Evolutionary conservation across 2,888 invertebrate species (phyloP).

Genomic region (Tenodera sinensis): DNA sequence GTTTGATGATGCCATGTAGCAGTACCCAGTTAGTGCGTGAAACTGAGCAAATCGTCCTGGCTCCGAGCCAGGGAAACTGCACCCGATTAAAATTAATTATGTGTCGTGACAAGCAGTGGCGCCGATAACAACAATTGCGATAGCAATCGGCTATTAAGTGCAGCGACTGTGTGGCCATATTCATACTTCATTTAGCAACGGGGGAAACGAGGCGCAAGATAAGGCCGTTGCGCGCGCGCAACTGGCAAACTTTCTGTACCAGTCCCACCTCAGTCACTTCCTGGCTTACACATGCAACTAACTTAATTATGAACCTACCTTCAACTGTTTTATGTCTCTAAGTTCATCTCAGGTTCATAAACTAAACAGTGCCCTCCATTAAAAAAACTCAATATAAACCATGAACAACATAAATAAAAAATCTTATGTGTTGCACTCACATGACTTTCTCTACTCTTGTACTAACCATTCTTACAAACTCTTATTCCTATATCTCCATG

Average conservation of each 20-base stretch:
- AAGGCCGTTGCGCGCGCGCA: not conserved
- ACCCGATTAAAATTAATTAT: conserved; percentile 29
- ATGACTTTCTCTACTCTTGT: no score
- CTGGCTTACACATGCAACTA: no score
- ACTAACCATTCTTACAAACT: no score
- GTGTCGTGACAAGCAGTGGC: conserved; percentile 19
- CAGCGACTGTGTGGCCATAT: conserved; percentile 19
- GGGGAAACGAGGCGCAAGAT: conserved; percentile 8
- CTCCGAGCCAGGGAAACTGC: conserved; percentile 15
- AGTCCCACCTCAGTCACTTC: not conserved
- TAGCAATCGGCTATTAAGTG: conserved; percentile 26
- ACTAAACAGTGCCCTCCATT: no score
- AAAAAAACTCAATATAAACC: no score
- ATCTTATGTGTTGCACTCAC: no score
- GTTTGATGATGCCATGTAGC: not conserved
- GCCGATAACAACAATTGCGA: conserved; percentile 23
- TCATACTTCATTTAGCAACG: conserved; percentile 27
- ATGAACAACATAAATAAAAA: no score
- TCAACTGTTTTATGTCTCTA: no score
- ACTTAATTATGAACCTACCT: no score
- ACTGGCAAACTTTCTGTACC: not conserved
- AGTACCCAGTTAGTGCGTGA: not conserved
- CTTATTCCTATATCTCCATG: no score
- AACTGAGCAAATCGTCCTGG: conserved; percentile 16
- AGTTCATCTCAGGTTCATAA: no score